Evolutionary conservation across 2,113 vertebrate genomes (phyloP), one percentile per base, ranked within the genome.

Genomic region (Centropristis striata): DNA sequence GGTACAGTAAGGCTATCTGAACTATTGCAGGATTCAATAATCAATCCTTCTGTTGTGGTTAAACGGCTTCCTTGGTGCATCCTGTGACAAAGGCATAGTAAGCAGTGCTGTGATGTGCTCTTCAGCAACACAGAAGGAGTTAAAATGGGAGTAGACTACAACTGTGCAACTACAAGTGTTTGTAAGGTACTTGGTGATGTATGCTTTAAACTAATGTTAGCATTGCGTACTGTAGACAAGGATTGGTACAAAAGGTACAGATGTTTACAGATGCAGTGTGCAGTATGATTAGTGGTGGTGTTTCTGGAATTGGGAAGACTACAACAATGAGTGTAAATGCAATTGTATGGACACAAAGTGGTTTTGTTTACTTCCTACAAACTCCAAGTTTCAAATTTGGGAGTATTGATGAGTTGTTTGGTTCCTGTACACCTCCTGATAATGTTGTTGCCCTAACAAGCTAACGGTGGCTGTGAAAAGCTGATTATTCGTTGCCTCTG

Each of bases 1-100:
- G 12, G 1, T 55, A 51, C 51, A 58, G 13, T 25, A 36, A 79
- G 12, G 66, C 20, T 37, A 42, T 49, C 28, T 67, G 66, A 71
- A 71, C 50, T 61, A 36, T 61, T 61, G 41, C 28, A 20, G 21
- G 23, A 46, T 12, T 73, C 55, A 58, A 51, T 78, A 71, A 83
- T 80, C 70, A 61, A 55, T 85, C 11, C 23, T 18, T 64, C 21
- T 44, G 27, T 14, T 53, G 1, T 64, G 49, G 59, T 51, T 79
- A 12, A 39, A 46, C 16, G 18, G 13, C 10, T 63, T 21, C n/a
- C 15, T 50, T 39, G 8, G 11, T 25, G 27, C 18, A 28, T 70
- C 23, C 6, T 12, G 7, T 58, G 12, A 9, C 4, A 11, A 5
- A n/a, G 39, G 0, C 4, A 28, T 21, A 47, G 4, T 16, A 28